A percentile compares a stretch with the other conserved stretches of the same genome.
These are phyloP conservation scores for Drosophila elegans DNA, from an alignment of 1,140 invertebrate genomes.

Conservation along the genomic window DNA sequence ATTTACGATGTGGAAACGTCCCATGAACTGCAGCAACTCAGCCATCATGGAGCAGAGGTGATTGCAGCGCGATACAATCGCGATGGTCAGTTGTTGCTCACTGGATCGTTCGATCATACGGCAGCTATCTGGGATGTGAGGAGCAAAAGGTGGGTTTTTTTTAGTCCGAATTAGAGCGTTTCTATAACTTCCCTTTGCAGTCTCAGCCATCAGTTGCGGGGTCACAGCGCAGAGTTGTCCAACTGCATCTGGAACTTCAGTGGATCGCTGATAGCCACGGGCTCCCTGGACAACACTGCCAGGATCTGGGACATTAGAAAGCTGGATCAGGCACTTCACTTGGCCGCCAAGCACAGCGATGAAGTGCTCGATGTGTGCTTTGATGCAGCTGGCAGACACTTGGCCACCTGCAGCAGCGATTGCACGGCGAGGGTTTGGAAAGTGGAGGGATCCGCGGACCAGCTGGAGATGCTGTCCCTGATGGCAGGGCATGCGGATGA, in stretches of 20 bases:
- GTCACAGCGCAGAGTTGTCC: conserved; percentile 90
- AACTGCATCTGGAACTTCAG: conserved; percentile 92
- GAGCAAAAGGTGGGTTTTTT: conserved; percentile 87
- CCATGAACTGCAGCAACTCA: conserved; percentile 87
- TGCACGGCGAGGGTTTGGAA: conserved; percentile 90
- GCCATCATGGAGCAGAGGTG: conserved; percentile 90
- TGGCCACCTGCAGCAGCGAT: conserved; percentile 91
- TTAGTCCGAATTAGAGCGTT: background rate
- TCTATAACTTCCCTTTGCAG: conserved; percentile 79
- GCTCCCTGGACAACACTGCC: conserved; percentile 91
- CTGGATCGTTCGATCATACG: conserved; percentile 92
- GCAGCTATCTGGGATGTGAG: conserved; percentile 91
- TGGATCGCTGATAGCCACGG: conserved; percentile 89
- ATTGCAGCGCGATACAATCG: conserved; percentile 90
- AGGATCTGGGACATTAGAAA: conserved; percentile 90
- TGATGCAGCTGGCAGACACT: conserved; percentile 88
- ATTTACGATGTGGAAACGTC: conserved; percentile 89
- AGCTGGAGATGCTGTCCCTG: conserved; percentile 87
- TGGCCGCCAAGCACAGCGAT: conserved; percentile 89
- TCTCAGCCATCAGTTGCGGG: conserved; percentile 87
- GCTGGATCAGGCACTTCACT: conserved; percentile 86
- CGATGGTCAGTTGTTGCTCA: conserved; percentile 89
- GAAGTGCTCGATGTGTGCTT: conserved; percentile 92
- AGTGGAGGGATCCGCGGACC: conserved; percentile 82
- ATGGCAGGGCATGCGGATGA: conserved; percentile 91